Base-by-base conservation (phyloP, 2,797 vertebrate species). In the Gallinago nigripennis region DNA sequence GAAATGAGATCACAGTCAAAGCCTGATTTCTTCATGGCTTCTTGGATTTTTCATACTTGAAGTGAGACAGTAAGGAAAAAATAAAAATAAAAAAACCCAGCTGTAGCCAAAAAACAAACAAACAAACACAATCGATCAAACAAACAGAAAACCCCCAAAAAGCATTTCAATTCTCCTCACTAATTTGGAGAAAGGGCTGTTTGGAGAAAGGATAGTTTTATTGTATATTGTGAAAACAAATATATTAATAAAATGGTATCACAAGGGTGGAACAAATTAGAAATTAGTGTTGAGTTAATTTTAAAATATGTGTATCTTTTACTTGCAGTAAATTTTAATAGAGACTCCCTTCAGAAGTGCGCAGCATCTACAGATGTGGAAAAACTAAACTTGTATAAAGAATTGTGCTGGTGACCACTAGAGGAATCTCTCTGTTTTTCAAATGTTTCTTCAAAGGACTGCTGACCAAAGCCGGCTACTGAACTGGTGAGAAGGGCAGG, bases 1-100 rank as follows among this genome's bases (percentile, higher is more conserved):
- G 27, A 86, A 89, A 90, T 33, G 27, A 91, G 19, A 86, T 65
- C 51, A 83, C 13, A 88, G 24, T 4, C 50, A 81, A 87, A 68
- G 19, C 12, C 25, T 79, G n/a, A 46, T 60, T 94, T 96, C 39
- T 21, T 88, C 39, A 33, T 33, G 53, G 20, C 8, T 93, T 70
- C 45, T 41, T 86, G 23, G 23, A 6, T 71, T 92, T 94, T 41
- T 84, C 1, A 0, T 15, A 46, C 20, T 70, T 11, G 17, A 92
- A 68, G 3, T 30, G 7, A 30, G 58, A 91, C 5, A 80, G 3
- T 3, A 64, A 63, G 15, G 12, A 3, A 58, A 41, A 71, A 37
- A 60, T 8, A 33, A 70, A 56, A 57, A 12, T 2, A 25, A 60
- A 27, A 48, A 48, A 13, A 13, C 46, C 46, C 17, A 25, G 2